Base-by-base conservation (phyloP, 2,888 invertebrate genomes). In the Eueremaeus valkanovi region DNA sequence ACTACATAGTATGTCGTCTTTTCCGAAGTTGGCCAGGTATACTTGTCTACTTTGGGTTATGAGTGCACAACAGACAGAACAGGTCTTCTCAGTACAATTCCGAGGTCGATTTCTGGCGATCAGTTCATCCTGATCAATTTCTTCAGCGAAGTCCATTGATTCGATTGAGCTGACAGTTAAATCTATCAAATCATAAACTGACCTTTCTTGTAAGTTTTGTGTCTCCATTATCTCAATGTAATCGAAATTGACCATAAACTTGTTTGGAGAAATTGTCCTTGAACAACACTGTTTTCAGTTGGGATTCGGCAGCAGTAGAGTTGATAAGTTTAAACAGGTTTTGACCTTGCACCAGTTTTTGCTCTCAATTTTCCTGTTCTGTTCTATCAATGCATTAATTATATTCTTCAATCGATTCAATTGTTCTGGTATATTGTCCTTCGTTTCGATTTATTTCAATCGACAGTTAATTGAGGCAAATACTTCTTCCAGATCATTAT, bases 81-180 rank as follows among this genome's bases (percentile, higher is more conserved):
- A 31, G 55, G 75, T 16, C 40, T 73, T 24, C 51, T 78, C 74
- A 27, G 77, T 78, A 42, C 79, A 79, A 31, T 73, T 49, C 45
- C 77, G 77, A 5, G 79, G 78, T 73, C 79, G 79, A n/a, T 78
- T 75, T 55, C 77, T 76, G 13, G 77, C 79, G 72, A 78, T 77
- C 42, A 76, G 75, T n/a, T 77, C 74, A 0, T 78, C 77, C 73
- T 78, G 76, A 66, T 76, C 78, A 45, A 75, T 76, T 1, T 78
- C 40, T n/a, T 77, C 76, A 63, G 75, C 73, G 72, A 73, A 31
- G 1, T 36, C 18, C 3, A 11, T 68, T 8, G 29, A 31, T 8
- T 29, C 49, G 9, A 9, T 18, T 42, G 27, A 31, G 6, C n/a
- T 36, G 18, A 24, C 31, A 45, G 58, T 58, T 18, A 61, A 63